Base-by-base conservation (phyloP, 2,113 vertebrate species). In the Malurus cyaneus region DNA sequence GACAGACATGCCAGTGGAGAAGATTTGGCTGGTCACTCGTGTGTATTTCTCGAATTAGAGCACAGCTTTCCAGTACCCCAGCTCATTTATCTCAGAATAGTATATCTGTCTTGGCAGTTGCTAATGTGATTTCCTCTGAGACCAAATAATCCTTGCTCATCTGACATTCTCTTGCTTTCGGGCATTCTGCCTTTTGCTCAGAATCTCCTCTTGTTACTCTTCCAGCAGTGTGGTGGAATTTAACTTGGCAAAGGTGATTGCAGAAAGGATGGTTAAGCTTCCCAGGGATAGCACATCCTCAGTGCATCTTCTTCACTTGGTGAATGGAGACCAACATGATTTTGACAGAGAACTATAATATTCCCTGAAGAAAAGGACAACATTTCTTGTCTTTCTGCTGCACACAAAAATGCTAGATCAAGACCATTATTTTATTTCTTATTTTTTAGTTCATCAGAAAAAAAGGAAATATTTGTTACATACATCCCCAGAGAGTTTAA, bases 51-150 rank as follows among this genome's bases (percentile, higher is more conserved):
- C 8, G 3, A 93, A 94, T 70, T 65, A 85, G 91, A 89, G 18
- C 34, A 61, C 47, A 86, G 46, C 23, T 82, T 62, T 81, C 12
- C 73, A 65, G 46, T 47, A 89, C 19, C 7, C 17, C 32, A 85
- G 74, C 44, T 91, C 71, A 62, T 95, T 94, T 95, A 89, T 62
- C 59, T 91, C 82, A 70, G 79, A 80, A 72, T n/a, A 81, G n/a
- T 29, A 6, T 65, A 82, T 87, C 78, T 88, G 13, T 54, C 46
- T 24, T 73, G 88, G 56, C 85, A 95, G 54, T 76, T 94, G 74
- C 59, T 95, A 85, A 88, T 54, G 19, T 39, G 89, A 79, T 93
- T 89, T 42, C 59, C 42, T 89, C 59, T 49, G 49, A 82, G 71
- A 73, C 59, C 70, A 86, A 91, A 89, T 81, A 92, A 92, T 81